Conservation (phyloP, 2,797 vertebrate genomes). For the Synaphobranchus kaupii region DNA sequence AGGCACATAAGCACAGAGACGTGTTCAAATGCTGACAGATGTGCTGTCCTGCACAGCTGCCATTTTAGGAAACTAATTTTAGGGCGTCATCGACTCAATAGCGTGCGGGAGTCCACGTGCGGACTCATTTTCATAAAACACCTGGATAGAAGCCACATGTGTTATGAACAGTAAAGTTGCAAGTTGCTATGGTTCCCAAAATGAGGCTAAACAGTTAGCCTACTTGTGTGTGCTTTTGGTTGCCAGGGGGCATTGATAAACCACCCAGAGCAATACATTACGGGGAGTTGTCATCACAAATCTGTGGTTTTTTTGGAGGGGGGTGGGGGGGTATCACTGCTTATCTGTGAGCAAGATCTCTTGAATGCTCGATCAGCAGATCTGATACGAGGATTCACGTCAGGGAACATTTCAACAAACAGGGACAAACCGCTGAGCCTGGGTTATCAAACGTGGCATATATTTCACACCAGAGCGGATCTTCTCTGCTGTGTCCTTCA, state of each 20-base stretch:
- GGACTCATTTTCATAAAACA: background rate
- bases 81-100: background rate
- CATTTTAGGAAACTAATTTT: too few species aligned
- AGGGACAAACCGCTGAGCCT: background rate
- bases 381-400: background rate
- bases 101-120: background rate
- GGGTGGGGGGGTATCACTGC: background rate
- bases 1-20: background rate
- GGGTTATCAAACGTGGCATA: background rate
- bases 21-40: background rate
- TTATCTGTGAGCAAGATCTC: background rate
- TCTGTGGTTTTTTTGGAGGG: background rate
- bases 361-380: background rate
- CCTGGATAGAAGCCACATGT: background rate
- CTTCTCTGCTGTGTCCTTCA: background rate
- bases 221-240: background rate
- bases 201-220: background rate
- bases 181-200: background rate
- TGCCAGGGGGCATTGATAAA: background rate
- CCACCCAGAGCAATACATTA: background rate
- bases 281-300: background rate
- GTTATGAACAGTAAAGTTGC: background rate
- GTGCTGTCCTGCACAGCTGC: background rate
- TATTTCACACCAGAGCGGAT: background rate
- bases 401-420: background rate